Evolutionary conservation across 2,888 invertebrate species (phyloP).

Genomic region (Aporophyla nigra): DNA sequence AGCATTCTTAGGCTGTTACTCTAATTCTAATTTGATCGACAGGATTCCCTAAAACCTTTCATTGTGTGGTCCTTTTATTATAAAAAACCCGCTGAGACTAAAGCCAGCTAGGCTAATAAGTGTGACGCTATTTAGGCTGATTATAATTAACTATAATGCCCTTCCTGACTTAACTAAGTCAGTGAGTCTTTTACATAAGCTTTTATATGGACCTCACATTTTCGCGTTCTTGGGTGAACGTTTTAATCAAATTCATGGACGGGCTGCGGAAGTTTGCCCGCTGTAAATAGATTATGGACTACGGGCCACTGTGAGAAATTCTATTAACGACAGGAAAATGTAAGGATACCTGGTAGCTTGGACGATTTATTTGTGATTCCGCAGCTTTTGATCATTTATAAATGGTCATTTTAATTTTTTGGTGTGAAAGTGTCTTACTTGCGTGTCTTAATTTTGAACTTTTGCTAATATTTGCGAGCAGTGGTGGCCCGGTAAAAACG

Average conservation of each 20-base stretch:
- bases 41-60: not conserved
- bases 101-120: not conserved
- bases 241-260: constrained; percentile 19
- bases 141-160: not conserved
- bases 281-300: constrained; percentile 33
- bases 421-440: too few relatives aligned
- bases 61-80: not conserved
- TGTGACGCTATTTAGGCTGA: not conserved
- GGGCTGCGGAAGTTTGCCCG: constrained; percentile 4
- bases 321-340: constrained; percentile 22
- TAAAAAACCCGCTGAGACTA: not conserved
- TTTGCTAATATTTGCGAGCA: too few relatives aligned
- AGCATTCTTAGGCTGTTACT: not conserved
- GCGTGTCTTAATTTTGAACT: too few relatives aligned
- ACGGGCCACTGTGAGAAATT: constrained; percentile 26
- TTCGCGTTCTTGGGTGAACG: not conserved
- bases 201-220: not conserved
- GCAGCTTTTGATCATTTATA: not conserved
- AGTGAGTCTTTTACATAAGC: not conserved
- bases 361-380: not conserved
- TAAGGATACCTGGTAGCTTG: not conserved
- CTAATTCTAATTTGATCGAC: not conserved
- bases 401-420: not conserved
- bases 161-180: too few relatives aligned
- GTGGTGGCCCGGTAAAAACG: too few relatives aligned